These are phyloP conservation scores for Haliclona indistincta DNA, from an alignment of 37 sponge, comb jelly and placozoan species.

Conservation along the genomic window DNA sequence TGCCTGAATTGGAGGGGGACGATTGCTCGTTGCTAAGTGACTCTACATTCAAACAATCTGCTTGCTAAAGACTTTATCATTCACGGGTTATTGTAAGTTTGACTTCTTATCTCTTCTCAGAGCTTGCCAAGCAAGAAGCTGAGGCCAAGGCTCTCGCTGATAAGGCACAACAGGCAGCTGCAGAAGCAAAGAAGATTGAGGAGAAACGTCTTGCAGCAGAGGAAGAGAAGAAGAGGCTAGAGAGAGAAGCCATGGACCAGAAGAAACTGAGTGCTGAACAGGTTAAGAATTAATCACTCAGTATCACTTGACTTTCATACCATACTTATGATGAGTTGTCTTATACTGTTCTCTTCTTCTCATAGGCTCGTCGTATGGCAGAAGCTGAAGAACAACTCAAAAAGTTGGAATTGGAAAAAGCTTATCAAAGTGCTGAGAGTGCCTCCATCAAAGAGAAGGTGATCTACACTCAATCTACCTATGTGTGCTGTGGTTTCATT, in stretches of 20 bases:
- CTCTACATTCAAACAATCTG: conserved; percentile 1
- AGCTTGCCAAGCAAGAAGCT: not conserved
- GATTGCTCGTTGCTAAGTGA: not conserved
- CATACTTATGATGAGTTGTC: too few relatives aligned
- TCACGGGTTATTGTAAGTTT: not conserved
- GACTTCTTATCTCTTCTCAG: too few relatives aligned
- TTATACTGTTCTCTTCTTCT: too few relatives aligned
- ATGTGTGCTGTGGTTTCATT: not conserved
- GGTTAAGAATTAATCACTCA: too few relatives aligned
- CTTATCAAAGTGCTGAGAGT: too few relatives aligned
- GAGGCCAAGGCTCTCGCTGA: conserved; percentile 35
- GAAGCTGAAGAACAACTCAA: too few relatives aligned
- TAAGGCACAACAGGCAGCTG: conserved; percentile 23
- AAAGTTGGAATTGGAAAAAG: too few relatives aligned
- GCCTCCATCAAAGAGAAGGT: too few relatives aligned
- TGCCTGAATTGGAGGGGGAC: not conserved
- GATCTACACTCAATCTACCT: too few relatives aligned
- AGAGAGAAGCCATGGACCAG: conserved; percentile 29
- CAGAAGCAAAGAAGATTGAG: conserved; percentile 39
- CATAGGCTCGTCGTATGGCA: too few relatives aligned
- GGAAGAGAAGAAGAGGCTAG: conserved; percentile 18
- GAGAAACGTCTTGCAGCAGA: not conserved
- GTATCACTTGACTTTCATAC: too few relatives aligned
- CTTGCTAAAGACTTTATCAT: not conserved
- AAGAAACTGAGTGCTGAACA: conserved; percentile 47